These are phyloP conservation scores for Morbakka virulenta DNA, from an alignment of 30 jellyfish, hydroid and myxozoan genomes.

Conservation along the genomic window DNA sequence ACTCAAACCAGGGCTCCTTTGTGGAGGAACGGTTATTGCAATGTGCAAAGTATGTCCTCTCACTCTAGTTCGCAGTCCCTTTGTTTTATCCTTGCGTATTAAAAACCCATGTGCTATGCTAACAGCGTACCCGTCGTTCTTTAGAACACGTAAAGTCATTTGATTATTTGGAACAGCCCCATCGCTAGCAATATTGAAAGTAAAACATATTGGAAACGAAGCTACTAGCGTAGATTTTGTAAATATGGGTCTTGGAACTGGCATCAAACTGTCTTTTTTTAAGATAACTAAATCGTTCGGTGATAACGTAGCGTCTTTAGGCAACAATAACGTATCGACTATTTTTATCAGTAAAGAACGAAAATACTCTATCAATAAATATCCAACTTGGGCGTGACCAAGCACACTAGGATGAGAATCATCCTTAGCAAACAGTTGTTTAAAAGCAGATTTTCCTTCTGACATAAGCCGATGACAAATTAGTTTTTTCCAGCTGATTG, in stretches of 20 bases:
- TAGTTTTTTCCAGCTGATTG: constrained; percentile 86
- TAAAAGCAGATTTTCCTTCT: constrained; percentile 64
- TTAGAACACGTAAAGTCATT: constrained; percentile 64
- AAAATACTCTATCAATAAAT: constrained; percentile 68
- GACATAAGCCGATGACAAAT: constrained; percentile 75
- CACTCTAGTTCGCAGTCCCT: constrained; percentile 79
- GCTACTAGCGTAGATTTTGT: constrained; percentile 74
- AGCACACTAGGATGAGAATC: constrained; percentile 92
- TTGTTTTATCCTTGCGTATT: constrained; percentile 89
- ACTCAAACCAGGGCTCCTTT: constrained; percentile 10
- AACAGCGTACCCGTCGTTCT: constrained; percentile 87
- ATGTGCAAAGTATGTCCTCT: constrained; percentile 75
- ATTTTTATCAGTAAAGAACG: constrained; percentile 70
- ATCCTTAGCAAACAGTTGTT: constrained; percentile 72
- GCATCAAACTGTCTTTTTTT: constrained; percentile 49
- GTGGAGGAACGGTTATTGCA: constrained; percentile 70
- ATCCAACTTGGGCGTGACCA: constrained; percentile 97
- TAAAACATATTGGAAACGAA: constrained; percentile 66
- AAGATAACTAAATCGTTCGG: constrained; percentile 45
- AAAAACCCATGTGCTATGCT: constrained; percentile 93
- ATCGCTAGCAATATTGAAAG: constrained; percentile 87
- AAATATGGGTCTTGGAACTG: constrained; percentile 64
- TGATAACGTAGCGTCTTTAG: constrained; percentile 51
- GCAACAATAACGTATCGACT: constrained; percentile 52
- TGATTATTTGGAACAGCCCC: constrained; percentile 75